Evolutionary conservation across 2,797 vertebrate genomes (phyloP).

Genomic region (Phataginus tetradactyla): DNA sequence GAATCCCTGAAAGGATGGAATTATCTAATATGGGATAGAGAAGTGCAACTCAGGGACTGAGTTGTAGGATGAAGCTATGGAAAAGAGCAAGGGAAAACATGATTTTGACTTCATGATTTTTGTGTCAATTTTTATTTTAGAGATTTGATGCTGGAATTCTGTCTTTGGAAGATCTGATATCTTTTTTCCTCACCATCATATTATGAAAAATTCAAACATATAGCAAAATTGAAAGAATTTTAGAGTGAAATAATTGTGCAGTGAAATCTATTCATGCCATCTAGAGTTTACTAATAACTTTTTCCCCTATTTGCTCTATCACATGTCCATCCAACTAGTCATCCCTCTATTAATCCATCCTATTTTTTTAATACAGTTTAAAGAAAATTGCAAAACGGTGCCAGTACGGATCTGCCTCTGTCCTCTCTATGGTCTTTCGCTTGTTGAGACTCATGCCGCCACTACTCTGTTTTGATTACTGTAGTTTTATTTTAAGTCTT

Average conservation of each 20-base stretch:
- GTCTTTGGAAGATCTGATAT: background rate
- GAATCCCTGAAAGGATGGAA: background rate
- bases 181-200: background rate
- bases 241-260: slow-evolving; percentile 29
- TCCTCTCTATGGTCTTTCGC: background rate
- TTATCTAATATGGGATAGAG: slow-evolving; percentile 14
- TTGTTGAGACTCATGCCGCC: background rate
- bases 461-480: background rate
- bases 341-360: background rate
- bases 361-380: slow-evolving; percentile 2
- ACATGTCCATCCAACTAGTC: background rate
- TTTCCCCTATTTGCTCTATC: slow-evolving; percentile 5
- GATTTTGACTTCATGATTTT: slow-evolving; percentile 31
- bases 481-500: background rate
- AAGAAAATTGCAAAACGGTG: background rate
- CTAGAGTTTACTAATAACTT: background rate
- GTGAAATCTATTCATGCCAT: background rate
- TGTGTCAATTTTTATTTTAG: slow-evolving; percentile 18
- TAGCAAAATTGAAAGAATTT: slow-evolving; percentile 37
- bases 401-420: background rate
- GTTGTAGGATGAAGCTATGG: background rate
- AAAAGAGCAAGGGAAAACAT: slow-evolving; percentile 10
- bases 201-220: slow-evolving; percentile 21
- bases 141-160: background rate
- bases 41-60: background rate